Percentiles rank a stretch among this genome's conserved stretches.
phyloP scores from a whole-genome alignment of 2,888 invertebrate species.

The Anagyrus pseudococci region DNA sequence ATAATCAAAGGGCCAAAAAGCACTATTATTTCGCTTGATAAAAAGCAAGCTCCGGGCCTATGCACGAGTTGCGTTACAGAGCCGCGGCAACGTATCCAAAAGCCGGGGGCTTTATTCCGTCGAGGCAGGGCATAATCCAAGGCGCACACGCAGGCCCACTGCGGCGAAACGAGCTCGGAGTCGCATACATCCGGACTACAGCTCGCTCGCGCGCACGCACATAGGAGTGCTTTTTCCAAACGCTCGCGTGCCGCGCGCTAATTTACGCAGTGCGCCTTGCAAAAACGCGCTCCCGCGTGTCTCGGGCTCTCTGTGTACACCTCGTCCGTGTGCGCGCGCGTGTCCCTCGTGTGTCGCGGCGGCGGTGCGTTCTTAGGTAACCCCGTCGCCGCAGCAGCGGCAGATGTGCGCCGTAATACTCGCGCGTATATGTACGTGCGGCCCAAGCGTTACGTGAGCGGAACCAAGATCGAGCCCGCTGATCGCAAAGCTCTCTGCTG shows the following conservation, averaged over 20 bases:
- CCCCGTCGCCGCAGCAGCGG: slow-evolving; percentile 1
- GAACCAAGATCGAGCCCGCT: slow-evolving; percentile 22
- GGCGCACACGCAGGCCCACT: background rate
- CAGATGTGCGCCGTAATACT: background rate
- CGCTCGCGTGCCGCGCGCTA: slow-evolving; percentile 35
- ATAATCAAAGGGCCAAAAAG: no score
- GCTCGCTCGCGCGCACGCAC: background rate
- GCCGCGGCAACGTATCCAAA: no score
- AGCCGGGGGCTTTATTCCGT: no score
- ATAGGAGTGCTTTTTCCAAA: background rate
- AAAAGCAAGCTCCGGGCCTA: no score
- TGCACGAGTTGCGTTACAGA: no score
- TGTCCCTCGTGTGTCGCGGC: background rate
- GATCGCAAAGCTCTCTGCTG: slow-evolving; percentile 23
- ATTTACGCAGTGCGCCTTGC: slow-evolving; percentile 29
- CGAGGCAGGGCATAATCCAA: no score
- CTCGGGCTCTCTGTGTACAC: background rate
- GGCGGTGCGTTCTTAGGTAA: slow-evolving; percentile 34
- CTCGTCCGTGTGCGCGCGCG: background rate
- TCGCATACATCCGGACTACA: background rate
- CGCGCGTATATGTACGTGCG: slow-evolving; percentile 7
- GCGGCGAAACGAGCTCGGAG: background rate
- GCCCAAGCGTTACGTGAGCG: slow-evolving; percentile 27
- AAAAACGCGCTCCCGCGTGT: background rate
- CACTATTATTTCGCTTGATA: no score